A percentile compares a stretch with the other conserved stretches of the same genome.
These are phyloP conservation scores for Parnassius glacialis DNA, from an alignment of 2,888 invertebrate genomes.

Conservation along the genomic window DNA sequence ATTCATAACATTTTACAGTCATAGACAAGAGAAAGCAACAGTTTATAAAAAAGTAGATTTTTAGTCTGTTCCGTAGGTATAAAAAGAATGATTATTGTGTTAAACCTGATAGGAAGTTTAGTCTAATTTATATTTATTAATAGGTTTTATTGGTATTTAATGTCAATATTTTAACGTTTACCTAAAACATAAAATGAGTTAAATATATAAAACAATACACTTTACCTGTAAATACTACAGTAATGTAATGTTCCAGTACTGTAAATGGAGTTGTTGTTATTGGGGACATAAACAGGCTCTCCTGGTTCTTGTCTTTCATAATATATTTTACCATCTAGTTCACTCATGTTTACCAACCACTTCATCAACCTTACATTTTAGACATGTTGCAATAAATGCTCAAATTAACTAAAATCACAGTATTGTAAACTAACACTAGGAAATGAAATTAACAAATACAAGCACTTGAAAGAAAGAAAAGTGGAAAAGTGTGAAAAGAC, in stretches of 20 bases:
- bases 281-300: constrained; percentile 61
- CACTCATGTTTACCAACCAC: constrained; percentile 60
- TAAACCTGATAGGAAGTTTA: no score
- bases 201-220: neutral
- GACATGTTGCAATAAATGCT: constrained; percentile 3
- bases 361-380: constrained; percentile 15
- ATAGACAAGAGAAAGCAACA: no score
- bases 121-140: no score
- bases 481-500: constrained; percentile 1
- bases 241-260: constrained; percentile 82
- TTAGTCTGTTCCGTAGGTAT: no score
- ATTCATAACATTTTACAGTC: no score
- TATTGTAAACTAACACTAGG: neutral
- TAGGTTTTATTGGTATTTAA: no score
- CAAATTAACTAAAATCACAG: no score
- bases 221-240: constrained; percentile 79
- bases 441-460: neutral
- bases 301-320: constrained; percentile 61
- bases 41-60: no score
- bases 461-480: constrained; percentile 26
- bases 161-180: no score
- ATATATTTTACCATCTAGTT: constrained; percentile 58
- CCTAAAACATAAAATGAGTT: no score
- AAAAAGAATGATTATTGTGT: no score
- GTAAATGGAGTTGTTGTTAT: constrained; percentile 74